Evolutionary conservation across 2,113 vertebrate species (phyloP).

Genomic region (Aleadryas rufinucha): DNA sequence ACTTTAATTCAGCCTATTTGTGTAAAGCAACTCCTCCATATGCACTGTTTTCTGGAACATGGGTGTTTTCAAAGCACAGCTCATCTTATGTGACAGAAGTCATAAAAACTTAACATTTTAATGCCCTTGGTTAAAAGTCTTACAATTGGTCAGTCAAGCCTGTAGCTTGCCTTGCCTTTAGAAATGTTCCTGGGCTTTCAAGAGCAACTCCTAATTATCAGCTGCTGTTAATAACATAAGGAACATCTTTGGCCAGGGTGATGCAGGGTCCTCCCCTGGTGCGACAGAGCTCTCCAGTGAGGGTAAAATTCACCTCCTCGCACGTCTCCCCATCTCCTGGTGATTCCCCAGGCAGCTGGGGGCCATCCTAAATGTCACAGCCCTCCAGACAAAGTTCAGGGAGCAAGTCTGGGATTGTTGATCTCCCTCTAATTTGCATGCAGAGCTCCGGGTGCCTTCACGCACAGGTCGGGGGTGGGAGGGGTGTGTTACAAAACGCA

Average conservation of each 20-base stretch:
- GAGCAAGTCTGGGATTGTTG: background rate
- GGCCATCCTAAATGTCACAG: background rate
- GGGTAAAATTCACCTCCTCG: background rate
- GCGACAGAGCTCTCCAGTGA: background rate
- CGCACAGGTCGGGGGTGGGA: accelerated
- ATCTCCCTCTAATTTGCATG: background rate
- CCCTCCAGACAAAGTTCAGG: background rate
- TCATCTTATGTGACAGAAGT: background rate
- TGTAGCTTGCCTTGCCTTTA: background rate
- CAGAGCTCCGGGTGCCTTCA: background rate
- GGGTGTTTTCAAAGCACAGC: background rate
- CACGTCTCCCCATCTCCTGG: background rate
- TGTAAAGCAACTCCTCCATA: background rate
- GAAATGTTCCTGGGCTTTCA: background rate
- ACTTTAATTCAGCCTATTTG: background rate
- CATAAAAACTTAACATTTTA: background rate
- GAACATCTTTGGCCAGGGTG: background rate
- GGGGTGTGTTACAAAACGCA: background rate
- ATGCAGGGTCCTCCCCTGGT: background rate
- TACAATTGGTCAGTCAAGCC: background rate
- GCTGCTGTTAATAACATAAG: background rate
- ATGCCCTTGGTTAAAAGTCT: background rate
- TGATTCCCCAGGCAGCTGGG: background rate
- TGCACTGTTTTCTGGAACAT: background rate
- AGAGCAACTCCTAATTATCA: background rate